phyloP scores from a whole-genome alignment of 2,113 vertebrate species.

The Lepisosteus osseus region DNA sequence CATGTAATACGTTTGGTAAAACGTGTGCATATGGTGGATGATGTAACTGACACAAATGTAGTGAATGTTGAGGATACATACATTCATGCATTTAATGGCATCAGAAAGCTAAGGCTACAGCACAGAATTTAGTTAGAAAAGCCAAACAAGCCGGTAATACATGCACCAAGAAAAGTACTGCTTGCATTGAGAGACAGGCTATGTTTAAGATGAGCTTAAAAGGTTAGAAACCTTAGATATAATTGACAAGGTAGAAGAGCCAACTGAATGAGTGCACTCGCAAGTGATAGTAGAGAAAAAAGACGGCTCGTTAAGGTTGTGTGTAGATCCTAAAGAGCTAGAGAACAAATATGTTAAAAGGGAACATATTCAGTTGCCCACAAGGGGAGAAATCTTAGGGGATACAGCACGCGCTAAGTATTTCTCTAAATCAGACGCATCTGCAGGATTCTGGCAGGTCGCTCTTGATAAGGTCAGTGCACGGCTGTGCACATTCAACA shows the following conservation, averaged over 20 bases:
- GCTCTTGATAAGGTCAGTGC: neutral
- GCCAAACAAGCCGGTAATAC: neutral
- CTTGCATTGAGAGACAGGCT: neutral
- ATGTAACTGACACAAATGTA: neutral
- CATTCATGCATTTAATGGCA: neutral
- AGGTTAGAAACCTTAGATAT: conserved; percentile 6
- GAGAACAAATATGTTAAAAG: conserved; percentile 13
- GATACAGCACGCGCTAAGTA: conserved; percentile 6
- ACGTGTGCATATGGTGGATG: neutral
- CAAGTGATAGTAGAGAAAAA: conserved; percentile 18
- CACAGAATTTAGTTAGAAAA: neutral
- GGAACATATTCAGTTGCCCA: conserved; percentile 14
- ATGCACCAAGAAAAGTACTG: neutral
- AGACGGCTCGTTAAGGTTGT: conserved; percentile 3
- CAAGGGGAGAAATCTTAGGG: conserved; percentile 1
- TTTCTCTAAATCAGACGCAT: neutral
- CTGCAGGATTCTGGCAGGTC: neutral
- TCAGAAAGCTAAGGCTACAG: neutral
- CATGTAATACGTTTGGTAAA: neutral
- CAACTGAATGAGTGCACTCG: conserved; percentile 18
- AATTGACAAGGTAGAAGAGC: conserved; percentile 11
- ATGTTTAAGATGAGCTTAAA: neutral
- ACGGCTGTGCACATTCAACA: conserved; percentile 17
- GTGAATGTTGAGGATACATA: neutral
- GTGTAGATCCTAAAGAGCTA: conserved; percentile 13